Percentiles rank a stretch among this genome's conserved stretches.
phyloP scores from a whole-genome alignment of 2,113 vertebrate species.

The Callospermophilus lateralis region DNA sequence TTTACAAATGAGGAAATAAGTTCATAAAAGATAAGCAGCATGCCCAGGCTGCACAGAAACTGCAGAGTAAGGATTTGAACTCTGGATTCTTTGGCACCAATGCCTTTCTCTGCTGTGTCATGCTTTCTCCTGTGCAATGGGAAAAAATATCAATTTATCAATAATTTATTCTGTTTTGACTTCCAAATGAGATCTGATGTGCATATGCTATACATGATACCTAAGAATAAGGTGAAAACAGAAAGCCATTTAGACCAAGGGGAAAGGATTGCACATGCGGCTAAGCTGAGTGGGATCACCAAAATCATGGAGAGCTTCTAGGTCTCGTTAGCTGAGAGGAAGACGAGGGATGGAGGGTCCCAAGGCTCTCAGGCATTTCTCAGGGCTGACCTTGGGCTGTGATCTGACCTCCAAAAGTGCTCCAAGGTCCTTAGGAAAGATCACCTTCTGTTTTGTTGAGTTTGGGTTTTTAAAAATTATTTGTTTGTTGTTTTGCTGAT shows the following conservation, averaged over 20 bases:
- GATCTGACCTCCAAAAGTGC: background rate
- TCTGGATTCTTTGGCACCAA: background rate
- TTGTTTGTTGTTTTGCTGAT: background rate
- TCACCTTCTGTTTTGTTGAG: background rate
- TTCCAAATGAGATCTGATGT: background rate
- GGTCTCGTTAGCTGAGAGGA: background rate
- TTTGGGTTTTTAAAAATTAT: background rate
- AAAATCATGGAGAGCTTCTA: background rate
- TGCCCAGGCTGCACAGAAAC: background rate
- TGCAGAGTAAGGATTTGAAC: background rate
- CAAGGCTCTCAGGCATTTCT: background rate
- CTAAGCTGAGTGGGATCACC: background rate
- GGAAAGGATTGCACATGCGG: no score
- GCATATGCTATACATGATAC: background rate
- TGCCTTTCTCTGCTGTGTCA: background rate
- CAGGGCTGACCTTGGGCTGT: background rate
- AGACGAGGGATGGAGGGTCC: no score
- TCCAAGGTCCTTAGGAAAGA: background rate
- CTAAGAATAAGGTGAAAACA: background rate
- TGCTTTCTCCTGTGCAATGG: background rate
- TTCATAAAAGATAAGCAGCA: background rate
- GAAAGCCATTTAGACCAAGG: background rate
- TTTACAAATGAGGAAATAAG: background rate
- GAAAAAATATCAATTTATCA: background rate
- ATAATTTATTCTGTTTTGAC: background rate